Base-by-base conservation (phyloP, 37 sponge, comb jelly and placozoan genomes). In the Mnemiopsis leidyi region DNA sequence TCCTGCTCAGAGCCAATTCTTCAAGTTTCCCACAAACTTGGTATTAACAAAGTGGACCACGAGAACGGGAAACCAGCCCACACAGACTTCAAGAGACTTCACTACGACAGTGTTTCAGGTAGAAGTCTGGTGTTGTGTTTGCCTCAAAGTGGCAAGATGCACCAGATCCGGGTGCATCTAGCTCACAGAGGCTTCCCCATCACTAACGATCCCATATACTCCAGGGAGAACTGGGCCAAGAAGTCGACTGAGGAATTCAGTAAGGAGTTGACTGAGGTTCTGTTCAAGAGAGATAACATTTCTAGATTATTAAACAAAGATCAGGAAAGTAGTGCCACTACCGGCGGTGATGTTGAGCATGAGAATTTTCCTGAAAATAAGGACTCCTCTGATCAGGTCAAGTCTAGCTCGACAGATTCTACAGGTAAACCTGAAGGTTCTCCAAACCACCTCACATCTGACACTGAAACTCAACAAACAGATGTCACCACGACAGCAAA, bases 221-320 rank as follows among this genome's bases (percentile, higher is more conserved):
- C 61, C 48, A 36, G 61, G 39, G 90, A 85, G n/a, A 85, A 85
- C 90, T 85, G 90, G 90, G 90, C 90, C 24, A 85, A 40, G 90
- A 85, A 85, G 90, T 36, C 38, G 23, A 85, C 90, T 2, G 90
- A 40, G 24, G 90, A 85, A 25, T 85, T 85, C 29, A 85, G 90
- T 29, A 40, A 38, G 30, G 90, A 85, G 61, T 33, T 85, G 20
- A 40, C 90, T 23, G 61, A 85, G 25, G 90, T 37, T 26, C 35
- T 85, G 48, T 85, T 85, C 36, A 40, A 21, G 61, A 40, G 7
- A n/a, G 90, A 85, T 85, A 38, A 85, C 39, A 37, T 85, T 16
- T 16, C 79, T 16, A 26, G 9, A 13, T 18, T 77, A 18, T 18
- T 48, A 18, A 77, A 13, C 3, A 77, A 32, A 1, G 18, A 77